A percentile compares a stretch with the other conserved stretches of the same genome.
phyloP scores from a whole-genome alignment of 2,113 vertebrate genomes.

The Oceanites oceanicus region DNA sequence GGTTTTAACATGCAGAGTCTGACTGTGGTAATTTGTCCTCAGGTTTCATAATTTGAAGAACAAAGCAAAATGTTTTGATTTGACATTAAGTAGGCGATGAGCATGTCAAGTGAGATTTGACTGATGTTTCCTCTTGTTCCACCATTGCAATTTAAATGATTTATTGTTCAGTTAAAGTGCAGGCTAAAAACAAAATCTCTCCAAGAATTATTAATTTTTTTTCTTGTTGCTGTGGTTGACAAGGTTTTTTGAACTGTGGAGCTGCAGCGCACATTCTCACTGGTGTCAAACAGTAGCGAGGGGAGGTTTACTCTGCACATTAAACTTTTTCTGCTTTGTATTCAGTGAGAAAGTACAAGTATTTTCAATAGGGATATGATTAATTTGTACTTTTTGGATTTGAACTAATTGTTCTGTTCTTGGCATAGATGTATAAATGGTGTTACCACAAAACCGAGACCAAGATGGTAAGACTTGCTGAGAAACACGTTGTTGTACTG shows the following conservation, averaged over 20 bases:
- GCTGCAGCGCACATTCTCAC: fast-evolving
- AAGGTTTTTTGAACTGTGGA: not conserved
- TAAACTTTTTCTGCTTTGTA: not conserved
- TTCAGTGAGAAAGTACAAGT: not conserved
- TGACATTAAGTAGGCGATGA: not conserved
- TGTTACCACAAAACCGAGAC: not conserved
- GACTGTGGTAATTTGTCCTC: not conserved
- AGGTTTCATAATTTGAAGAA: not conserved
- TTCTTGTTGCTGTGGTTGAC: not conserved
- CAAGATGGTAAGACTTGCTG: not conserved
- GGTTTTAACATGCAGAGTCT: not conserved
- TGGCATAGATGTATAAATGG: not conserved
- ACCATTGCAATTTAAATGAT: not conserved
- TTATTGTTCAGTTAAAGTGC: not conserved
- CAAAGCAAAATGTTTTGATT: not conserved
- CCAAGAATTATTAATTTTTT: not conserved
- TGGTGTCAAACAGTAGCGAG: not conserved
- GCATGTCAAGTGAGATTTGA: not conserved
- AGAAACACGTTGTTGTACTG: not conserved
- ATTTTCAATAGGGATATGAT: not conserved
- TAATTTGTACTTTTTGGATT: not conserved
- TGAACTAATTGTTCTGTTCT: not conserved
- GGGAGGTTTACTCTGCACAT: not conserved
- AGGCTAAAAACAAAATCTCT: not conserved
- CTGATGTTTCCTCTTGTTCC: not conserved